A percentile compares a stretch with the other conserved stretches of the same genome.
phyloP scores from a whole-genome alignment of 92 coral and sea anemone genomes.

The Heliopora coerulea region DNA sequence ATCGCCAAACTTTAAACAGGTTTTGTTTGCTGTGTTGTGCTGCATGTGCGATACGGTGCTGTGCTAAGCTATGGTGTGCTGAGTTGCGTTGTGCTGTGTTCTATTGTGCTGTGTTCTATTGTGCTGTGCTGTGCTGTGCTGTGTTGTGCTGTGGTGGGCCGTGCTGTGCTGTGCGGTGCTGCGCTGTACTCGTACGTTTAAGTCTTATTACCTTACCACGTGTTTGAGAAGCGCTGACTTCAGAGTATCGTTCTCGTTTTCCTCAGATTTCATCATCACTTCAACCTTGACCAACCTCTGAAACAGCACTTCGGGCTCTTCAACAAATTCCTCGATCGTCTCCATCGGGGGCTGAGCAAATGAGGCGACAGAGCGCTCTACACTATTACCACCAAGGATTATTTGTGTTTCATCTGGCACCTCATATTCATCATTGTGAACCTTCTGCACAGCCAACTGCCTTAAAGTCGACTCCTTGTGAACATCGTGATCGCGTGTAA shows the following conservation, averaged over 20 bases:
- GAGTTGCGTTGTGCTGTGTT: too few relatives aligned
- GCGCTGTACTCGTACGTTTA: too few relatives aligned
- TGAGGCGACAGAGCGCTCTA: slow-evolving; percentile 21
- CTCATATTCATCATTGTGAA: not conserved
- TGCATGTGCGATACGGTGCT: too few relatives aligned
- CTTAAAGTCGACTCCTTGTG: slow-evolving; percentile 15
- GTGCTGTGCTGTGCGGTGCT: too few relatives aligned
- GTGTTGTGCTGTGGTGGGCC: too few relatives aligned
- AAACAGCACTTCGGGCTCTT: slow-evolving; percentile 78
- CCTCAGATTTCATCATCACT: slow-evolving; percentile 70
- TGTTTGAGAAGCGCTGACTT: slow-evolving; percentile 89
- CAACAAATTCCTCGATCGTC: slow-evolving; percentile 75
- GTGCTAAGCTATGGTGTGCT: too few relatives aligned
- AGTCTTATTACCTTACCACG: too few relatives aligned
- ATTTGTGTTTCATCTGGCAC: not conserved
- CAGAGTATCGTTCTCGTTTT: slow-evolving; percentile 60
- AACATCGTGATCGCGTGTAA: slow-evolving; percentile 17
- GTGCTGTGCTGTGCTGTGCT: too few relatives aligned
- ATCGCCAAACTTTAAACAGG: too few relatives aligned
- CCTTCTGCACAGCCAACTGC: slow-evolving; percentile 6
- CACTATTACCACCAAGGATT: not conserved
- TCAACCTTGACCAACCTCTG: slow-evolving; percentile 86
- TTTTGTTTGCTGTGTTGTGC: too few relatives aligned
- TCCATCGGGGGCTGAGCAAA: slow-evolving; percentile 19
- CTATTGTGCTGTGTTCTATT: too few relatives aligned